Evolutionary conservation across 2,888 invertebrate genomes (phyloP).

Genomic region (Ophion ventricosus): DNA sequence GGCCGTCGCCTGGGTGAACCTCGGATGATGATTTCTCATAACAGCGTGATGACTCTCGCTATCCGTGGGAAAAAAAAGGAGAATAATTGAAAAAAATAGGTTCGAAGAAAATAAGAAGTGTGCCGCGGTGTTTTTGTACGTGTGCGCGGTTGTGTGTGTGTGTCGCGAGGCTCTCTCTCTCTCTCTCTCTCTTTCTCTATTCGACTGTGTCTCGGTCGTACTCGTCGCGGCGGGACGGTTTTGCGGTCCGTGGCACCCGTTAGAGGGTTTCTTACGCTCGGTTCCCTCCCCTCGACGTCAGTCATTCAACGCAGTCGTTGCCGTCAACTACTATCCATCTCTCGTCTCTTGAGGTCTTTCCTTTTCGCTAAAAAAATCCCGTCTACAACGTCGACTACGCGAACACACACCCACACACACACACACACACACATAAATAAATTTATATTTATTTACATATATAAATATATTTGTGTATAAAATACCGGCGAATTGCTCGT

Average conservation of each 20-base stretch:
- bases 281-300: slow-evolving; percentile 68
- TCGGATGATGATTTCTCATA: background rate
- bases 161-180: slow-evolving; percentile 17
- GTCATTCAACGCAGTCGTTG: slow-evolving; percentile 58
- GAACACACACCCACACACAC: background rate
- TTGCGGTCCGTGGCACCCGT: slow-evolving; percentile 71
- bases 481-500: background rate
- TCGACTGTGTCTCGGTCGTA: slow-evolving; percentile 26
- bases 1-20: background rate
- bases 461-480: background rate
- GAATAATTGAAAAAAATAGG: too few species aligned
- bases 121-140: slow-evolving; percentile 11
- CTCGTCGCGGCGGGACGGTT: slow-evolving; percentile 61
- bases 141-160: slow-evolving; percentile 39
- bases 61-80: slow-evolving; percentile 4
- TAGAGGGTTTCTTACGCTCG: slow-evolving; percentile 72
- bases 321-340: slow-evolving; percentile 60
- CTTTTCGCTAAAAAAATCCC: slow-evolving; percentile 12
- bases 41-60: background rate
- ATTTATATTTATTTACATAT: background rate
- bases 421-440: too few species aligned
- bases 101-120: slow-evolving; percentile 19
- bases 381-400: background rate
- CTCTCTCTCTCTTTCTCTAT: background rate
- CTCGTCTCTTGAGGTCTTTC: slow-evolving; percentile 33